Percentiles rank a stretch among this genome's conserved stretches.
Conservation (phyloP, 2,888 invertebrate genomes). For the Aricia artaxerxes region DNA sequence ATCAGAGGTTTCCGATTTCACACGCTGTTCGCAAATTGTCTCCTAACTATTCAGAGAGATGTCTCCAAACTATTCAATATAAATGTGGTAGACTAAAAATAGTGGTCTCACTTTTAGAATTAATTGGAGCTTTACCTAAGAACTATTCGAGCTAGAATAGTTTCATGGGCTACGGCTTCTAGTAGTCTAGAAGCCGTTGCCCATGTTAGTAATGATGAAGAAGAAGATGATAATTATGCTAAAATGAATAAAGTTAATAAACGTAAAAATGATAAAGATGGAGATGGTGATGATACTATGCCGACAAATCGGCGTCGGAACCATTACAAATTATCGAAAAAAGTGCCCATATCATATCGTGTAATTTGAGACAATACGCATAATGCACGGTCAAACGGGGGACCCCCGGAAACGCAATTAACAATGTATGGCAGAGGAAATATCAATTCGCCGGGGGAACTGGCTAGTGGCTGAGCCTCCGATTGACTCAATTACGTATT, state of each 20-base stretch:
- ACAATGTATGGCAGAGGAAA: slow-evolving; percentile 77
- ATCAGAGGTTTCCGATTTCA: no score
- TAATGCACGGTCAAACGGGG: slow-evolving; percentile 61
- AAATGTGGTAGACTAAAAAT: no score
- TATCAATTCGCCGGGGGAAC: slow-evolving; percentile 76
- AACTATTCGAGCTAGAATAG: no score
- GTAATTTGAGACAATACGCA: slow-evolving; percentile 37
- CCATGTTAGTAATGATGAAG: neutral
- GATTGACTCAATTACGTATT: slow-evolving; percentile 59
- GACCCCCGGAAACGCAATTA: slow-evolving; percentile 77
- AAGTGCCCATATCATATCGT: slow-evolving; percentile 16
- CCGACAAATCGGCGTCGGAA: slow-evolving; percentile 1
- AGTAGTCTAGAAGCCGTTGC: no score
- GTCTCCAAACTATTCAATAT: no score
- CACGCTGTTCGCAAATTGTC: no score
- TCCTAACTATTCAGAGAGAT: no score
- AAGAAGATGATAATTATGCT: neutral
- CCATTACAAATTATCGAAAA: slow-evolving; percentile 13
- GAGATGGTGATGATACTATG: neutral
- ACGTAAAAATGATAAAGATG: neutral
- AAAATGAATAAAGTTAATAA: neutral
- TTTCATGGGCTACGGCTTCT: no score
- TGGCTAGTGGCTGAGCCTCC: slow-evolving; percentile 43
- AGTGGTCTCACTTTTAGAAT: no score
- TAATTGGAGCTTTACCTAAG: no score